phyloP scores from a whole-genome alignment of 2,888 invertebrate genomes.

The Eumacrocentrus americanus region DNA sequence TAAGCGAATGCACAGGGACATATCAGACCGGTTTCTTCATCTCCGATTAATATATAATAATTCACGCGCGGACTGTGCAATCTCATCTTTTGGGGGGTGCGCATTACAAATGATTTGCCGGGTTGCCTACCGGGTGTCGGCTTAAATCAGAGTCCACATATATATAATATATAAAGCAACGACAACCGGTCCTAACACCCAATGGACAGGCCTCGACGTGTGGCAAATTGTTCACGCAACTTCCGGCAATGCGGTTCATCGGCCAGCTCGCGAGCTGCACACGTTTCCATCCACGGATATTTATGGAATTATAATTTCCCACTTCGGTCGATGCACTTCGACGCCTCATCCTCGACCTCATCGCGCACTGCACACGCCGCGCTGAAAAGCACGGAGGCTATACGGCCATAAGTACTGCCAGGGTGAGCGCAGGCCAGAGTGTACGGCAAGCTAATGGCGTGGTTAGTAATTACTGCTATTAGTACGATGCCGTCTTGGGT shows the following conservation, averaged over 20 bases:
- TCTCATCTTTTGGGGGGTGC: conserved; percentile 16
- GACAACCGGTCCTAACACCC: neutral
- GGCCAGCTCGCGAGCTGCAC: neutral
- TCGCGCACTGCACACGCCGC: neutral
- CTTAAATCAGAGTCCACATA: conserved; percentile 13
- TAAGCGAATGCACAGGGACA: neutral
- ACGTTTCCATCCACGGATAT: conserved; percentile 23
- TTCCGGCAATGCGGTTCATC: conserved; percentile 17
- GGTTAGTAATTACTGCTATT: conserved; percentile 46
- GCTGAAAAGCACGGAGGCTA: conserved; percentile 7
- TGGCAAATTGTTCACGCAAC: conserved; percentile 20
- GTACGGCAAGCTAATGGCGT: conserved; percentile 41
- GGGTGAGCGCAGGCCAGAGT: conserved; percentile 15
- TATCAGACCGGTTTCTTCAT: conserved; percentile 10
- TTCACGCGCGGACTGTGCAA: conserved; percentile 8
- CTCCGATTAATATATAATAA: conserved; percentile 19
- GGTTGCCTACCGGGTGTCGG: conserved; percentile 20
- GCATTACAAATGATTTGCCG: conserved; percentile 17
- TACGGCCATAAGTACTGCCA: conserved; percentile 5
- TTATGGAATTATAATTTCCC: conserved; percentile 27
- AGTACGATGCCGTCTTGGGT: conserved; percentile 34
- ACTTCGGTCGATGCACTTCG: conserved; percentile 22
- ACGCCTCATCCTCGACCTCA: conserved; percentile 17
- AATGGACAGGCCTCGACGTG: neutral
- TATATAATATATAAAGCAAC: too few species aligned